phyloP scores from a whole-genome alignment of 2,113 vertebrate genomes.

The Turnix velox region DNA sequence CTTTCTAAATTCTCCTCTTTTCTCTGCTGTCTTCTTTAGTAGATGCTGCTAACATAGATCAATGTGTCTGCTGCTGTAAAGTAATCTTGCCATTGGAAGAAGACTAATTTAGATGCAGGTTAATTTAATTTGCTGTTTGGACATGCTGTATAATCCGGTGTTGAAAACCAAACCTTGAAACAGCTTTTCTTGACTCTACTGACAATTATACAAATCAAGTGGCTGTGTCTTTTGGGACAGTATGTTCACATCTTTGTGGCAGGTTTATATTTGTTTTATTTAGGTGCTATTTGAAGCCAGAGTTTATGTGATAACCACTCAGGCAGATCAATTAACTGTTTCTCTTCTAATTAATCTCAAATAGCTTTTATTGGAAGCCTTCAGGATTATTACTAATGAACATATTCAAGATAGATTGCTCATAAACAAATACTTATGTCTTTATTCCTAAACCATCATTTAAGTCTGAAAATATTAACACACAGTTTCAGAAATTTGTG shows the following conservation, averaged over 20 bases:
- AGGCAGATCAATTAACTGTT: constrained; percentile 56
- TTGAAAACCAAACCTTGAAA: constrained; percentile 63
- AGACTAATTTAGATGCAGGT: constrained; percentile 67
- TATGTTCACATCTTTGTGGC: constrained; percentile 18
- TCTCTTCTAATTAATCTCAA: constrained; percentile 68
- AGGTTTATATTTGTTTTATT: constrained; percentile 64
- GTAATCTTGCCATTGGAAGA: constrained; percentile 63
- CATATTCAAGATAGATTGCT: constrained; percentile 48
- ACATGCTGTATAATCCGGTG: constrained; percentile 60
- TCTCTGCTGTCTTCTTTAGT: background rate
- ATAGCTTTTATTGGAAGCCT: constrained; percentile 44
- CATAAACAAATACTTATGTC: constrained; percentile 59
- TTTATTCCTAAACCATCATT: constrained; percentile 53
- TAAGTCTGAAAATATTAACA: constrained; percentile 48
- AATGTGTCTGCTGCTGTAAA: constrained; percentile 52
- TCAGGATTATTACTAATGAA: constrained; percentile 60
- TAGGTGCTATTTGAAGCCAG: constrained; percentile 64
- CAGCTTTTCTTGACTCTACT: constrained; percentile 54
- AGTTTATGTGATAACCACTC: constrained; percentile 35
- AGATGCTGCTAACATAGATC: constrained; percentile 29
- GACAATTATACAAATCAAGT: constrained; percentile 59
- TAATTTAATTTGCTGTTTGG: constrained; percentile 78
- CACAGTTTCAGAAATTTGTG: constrained; percentile 20
- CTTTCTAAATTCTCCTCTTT: background rate
- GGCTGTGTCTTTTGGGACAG: constrained; percentile 43